Base-by-base conservation (phyloP, 2,797 vertebrate genomes). In the Esox lucius region DNA sequence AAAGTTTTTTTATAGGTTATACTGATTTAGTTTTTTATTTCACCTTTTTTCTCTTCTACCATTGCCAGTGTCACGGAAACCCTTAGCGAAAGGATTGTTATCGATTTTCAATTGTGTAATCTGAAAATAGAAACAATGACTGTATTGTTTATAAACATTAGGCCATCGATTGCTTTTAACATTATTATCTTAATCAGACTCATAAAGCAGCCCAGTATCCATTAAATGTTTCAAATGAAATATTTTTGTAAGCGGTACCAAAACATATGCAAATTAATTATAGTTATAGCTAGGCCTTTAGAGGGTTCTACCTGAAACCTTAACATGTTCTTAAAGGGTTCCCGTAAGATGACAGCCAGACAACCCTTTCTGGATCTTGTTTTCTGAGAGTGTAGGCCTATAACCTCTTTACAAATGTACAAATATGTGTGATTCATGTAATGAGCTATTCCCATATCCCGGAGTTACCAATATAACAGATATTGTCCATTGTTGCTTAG, bases 1-100 rank as follows among this genome's bases (percentile, higher is more conserved):
- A 1, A 26, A 11, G 31, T 67, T 35, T 39, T 39, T 19, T 19
- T n/a, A 6, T 31, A 13, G 11, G 42, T 5, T 46, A 16, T 66
- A 39, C 33, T 16, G 5, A 62, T 62, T 33, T 16, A 65, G 4
- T 31, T 66, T 17, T 64, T 13, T 28, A 4, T 64, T 94, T 93
- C 82, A 94, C 97, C 96, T 95, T 90, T 98, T 98, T 75, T 98
- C 97, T 89, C 97, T 92, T 79, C 95, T 94, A 59, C 96, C 96
- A 85, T 98, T 98, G 35, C 97, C 97, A 0, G 96, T 97, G 88
- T 98, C 96, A 73, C 97, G 89, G 87, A 98, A 98, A 79, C 97
- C 97, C 88, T 98, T 98, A 11, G 97, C 97, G 61, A 98, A 98
- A 0, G 97, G 97, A 72, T 98, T 98, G 87, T 98, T 96, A 91